A percentile compares a stretch with the other conserved stretches of the same genome.
Evolutionary conservation across 2,113 vertebrate genomes (phyloP).

Genomic region (Salminus brasiliensis): DNA sequence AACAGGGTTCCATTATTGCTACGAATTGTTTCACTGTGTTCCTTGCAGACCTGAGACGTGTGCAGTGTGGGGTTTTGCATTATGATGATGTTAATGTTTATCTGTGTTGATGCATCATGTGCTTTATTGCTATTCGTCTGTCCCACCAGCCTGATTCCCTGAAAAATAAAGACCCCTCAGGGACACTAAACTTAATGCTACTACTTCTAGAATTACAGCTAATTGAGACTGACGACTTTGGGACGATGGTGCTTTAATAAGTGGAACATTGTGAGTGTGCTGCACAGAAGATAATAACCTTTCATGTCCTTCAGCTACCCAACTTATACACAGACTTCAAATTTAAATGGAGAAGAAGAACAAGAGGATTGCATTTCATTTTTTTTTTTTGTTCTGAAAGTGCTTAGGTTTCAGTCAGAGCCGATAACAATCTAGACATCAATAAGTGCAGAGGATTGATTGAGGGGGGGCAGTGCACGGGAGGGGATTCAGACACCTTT

Average conservation of each 20-base stretch:
- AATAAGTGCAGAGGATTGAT: conserved; percentile 57
- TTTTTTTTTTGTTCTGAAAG: conserved; percentile 38
- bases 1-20: too few relatives aligned
- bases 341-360: conserved; percentile 40
- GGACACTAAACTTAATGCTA: not conserved
- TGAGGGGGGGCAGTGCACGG: conserved; percentile 21
- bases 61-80: too few relatives aligned
- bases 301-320: not conserved
- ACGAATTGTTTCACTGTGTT: too few relatives aligned
- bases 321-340: conserved; percentile 24
- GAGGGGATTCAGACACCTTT: conserved; percentile 54
- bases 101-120: not conserved
- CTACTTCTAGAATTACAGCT: not conserved
- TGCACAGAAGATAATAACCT: not conserved
- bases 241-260: not conserved
- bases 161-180: not conserved
- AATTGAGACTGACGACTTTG: not conserved
- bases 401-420: conserved; percentile 35
- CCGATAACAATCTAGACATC: conserved; percentile 55
- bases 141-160: not conserved
- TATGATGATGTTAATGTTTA: not conserved
- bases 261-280: not conserved
- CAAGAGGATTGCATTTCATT: conserved; percentile 42
- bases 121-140: not conserved
- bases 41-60: not conserved